A percentile compares a stretch with the other conserved stretches of the same genome.
These are phyloP conservation scores for Andricus curvator DNA, from an alignment of 2,888 invertebrate genomes.

Conservation along the genomic window DNA sequence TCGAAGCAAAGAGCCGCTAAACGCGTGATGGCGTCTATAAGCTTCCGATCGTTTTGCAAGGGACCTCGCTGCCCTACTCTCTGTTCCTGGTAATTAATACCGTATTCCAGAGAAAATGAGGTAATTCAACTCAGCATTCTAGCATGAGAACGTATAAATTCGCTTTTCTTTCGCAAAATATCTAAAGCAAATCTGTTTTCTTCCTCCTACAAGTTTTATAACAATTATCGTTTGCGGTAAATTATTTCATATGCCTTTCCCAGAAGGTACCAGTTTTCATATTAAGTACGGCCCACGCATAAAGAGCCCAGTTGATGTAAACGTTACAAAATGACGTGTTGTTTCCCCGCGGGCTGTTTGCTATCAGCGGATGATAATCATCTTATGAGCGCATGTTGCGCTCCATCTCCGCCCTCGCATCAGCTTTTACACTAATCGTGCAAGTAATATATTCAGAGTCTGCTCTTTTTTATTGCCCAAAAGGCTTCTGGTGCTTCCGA, in stretches of 20 bases:
- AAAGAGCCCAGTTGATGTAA: background rate
- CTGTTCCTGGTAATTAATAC: constrained; percentile 27
- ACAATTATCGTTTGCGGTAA: constrained; percentile 30
- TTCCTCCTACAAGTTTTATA: constrained; percentile 20
- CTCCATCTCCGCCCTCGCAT: background rate
- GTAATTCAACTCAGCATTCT: background rate
- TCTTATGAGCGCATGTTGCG: constrained; percentile 3
- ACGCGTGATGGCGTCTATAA: constrained; percentile 62
- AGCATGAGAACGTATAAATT: background rate
- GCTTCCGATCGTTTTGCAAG: constrained; percentile 52
- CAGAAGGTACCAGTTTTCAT: constrained; percentile 8
- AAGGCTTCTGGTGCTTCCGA: background rate
- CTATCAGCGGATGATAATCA: constrained; percentile 27
- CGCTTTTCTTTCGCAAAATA: background rate
- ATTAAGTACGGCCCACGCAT: constrained; percentile 9
- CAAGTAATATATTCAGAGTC: background rate
- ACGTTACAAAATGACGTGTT: constrained; percentile 16
- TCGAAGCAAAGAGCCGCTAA: constrained; percentile 63
- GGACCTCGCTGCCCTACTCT: constrained; percentile 12
- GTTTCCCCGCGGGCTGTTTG: background rate
- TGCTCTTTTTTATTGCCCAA: background rate
- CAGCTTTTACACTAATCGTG: constrained; percentile 20
- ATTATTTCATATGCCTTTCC: constrained; percentile 13
- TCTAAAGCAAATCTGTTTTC: background rate
- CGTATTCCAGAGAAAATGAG: constrained; percentile 2